Base-by-base conservation (phyloP, 2,888 invertebrate genomes). In the Minunthozetes semirufus region DNA sequence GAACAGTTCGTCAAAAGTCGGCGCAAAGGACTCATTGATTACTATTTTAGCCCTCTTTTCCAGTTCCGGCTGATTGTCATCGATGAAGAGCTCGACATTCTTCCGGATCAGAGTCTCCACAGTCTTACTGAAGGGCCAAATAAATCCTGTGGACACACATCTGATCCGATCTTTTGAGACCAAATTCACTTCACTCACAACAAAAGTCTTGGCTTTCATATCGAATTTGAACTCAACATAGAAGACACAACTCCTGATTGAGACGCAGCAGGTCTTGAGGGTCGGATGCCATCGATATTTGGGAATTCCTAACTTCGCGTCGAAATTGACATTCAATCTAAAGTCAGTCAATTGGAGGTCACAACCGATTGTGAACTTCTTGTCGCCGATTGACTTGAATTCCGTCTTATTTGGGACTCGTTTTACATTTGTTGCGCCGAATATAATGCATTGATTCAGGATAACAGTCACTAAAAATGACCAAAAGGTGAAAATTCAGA, bases 41-140 rank as follows among this genome's bases (percentile, higher is more conserved):
- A 17, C 22, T 13, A 22, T 13, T 68, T 33, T 68, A 22, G 46
- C 19, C 68, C 27, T 68, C 1, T 38, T 22, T 42, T 68, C 68
- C 38, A 68, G 22, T 6, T 42, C 68, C 8, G 22, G 9, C 13
- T 22, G 68, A 68, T 68, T 68, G 33, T 68, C 68, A 11, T 22
- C 22, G 5, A 68, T 15, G 13, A 68, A 68, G 1, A 22, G 42
- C 22, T 68, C 68, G 3, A 38, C 13, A 68, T 68, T 68, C 19
- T 68, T 68, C 0, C 68, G 68, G 13, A 68, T 68, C 68, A 68
- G 19, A 1, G 68, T 68, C 13, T 68, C 68, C 5, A 68, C 46
- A 1, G 46, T 68, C 19, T 11, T 38, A 13, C 22, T 68, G 68
- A 68, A 6, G 1, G 68, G 68, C 68, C 68, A 68, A 3, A 38